Percentiles rank a stretch among this genome's conserved stretches.
These are phyloP conservation scores for Aricia artaxerxes DNA, from an alignment of 2,888 invertebrate species.

Conservation along the genomic window DNA sequence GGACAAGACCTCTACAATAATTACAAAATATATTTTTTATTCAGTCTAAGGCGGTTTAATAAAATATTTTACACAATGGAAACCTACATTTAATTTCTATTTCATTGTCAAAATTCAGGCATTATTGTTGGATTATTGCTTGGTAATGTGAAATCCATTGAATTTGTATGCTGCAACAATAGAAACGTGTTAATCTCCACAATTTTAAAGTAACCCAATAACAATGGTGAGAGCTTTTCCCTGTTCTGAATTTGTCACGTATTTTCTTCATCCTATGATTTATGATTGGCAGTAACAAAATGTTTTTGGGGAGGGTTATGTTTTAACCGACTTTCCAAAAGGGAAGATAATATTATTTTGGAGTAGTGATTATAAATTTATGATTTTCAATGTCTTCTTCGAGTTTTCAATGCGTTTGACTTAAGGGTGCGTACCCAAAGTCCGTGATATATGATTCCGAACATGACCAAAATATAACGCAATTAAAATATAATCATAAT, in stretches of 20 bases:
- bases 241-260: constrained; percentile 15
- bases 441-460: too few relatives aligned
- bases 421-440: too few relatives aligned
- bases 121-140: constrained; percentile 7
- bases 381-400: too few relatives aligned
- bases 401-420: too few relatives aligned
- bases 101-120: constrained; percentile 24
- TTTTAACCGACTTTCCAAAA: too few relatives aligned
- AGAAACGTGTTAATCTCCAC: constrained; percentile 9
- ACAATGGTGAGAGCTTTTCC: constrained; percentile 22
- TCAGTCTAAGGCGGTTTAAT: too few relatives aligned
- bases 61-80: background rate
- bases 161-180: constrained; percentile 12
- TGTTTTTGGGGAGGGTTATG: background rate
- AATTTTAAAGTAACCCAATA: constrained; percentile 20
- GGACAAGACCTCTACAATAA: too few relatives aligned
- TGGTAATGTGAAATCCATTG: background rate
- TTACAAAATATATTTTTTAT: too few relatives aligned
- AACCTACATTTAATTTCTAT: background rate
- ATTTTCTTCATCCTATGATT: background rate
- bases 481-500: too few relatives aligned
- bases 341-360: too few relatives aligned
- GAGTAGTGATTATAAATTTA: too few relatives aligned
- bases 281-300: constrained; percentile 3
- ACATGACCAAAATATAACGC: too few relatives aligned